Evolutionary conservation across 2,797 vertebrate genomes (phyloP), one percentile per base, ranked within the genome.

Genomic region (Micrastur ruficollis): DNA sequence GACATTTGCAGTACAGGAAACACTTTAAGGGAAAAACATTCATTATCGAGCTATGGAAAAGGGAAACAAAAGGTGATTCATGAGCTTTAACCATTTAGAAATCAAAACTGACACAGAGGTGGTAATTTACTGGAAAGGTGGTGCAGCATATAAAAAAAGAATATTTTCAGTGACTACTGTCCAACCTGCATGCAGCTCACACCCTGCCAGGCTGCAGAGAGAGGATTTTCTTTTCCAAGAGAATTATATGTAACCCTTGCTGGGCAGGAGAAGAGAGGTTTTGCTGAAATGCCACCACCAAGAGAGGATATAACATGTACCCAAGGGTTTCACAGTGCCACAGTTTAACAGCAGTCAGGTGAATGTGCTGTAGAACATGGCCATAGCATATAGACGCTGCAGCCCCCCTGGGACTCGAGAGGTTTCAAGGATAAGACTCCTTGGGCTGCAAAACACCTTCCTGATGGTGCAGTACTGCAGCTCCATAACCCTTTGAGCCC

Each of bases 41-140:
- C 1, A 2, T 90, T 95, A 94, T 90, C 76, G 95, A 87, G 52
- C 52, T 85, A 27, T 44, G 56, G 84, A 53, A 91, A 87, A 90
- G 61, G 52, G 71, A 82, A 97, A 94, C 66, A 90, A 70, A 86
- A 94, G 71, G 34, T 95, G 76, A 95, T 66, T 90, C 73, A 79
- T 34, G 26, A 86, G 34, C 25, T 94, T 93, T 89, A 90, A 58
- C 29, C 21, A 34, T 52, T 79, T 71, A 89, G 47, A 95, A 95
- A 81, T 73, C 66, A 86, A 86, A 90, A 63, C 50, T 66, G 27
- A 55, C 62, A 34, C 44, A 42, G 47, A 42, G 70, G 23, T 79
- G 22, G 36, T 34, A 86, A 75, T 67, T 75, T 47, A 63, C 21
- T 0, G 2, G 40, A 71, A 95, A 83, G 22, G 49, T 53, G 15